Conservation (phyloP, 2,888 invertebrate species). For the Polydrusus tereticollis region DNA sequence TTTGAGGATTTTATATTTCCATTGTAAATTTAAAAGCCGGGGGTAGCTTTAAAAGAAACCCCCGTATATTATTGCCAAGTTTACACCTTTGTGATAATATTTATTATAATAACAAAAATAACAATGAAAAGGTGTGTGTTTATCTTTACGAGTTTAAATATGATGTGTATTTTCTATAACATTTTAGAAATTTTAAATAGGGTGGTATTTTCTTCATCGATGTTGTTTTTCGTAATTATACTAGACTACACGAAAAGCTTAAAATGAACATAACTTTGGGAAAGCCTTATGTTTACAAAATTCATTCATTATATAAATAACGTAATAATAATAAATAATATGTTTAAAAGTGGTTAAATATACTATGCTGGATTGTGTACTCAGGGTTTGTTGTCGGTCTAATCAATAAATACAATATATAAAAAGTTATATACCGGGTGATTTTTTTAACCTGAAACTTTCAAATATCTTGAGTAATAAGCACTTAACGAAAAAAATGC, state of each 20-base stretch:
- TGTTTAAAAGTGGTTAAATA: too few species aligned
- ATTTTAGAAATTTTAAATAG: slow-evolving; percentile 9
- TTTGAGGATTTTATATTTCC: not conserved
- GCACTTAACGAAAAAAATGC: too few species aligned
- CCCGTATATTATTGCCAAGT: slow-evolving; percentile 53
- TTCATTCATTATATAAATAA: too few species aligned
- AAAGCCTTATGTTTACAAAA: not conserved
- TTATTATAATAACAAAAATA: slow-evolving; percentile 48
- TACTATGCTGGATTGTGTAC: too few species aligned
- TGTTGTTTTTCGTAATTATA: slow-evolving; percentile 21
- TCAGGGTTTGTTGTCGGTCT: too few species aligned
- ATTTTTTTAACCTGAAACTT: too few species aligned
- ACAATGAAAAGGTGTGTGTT: slow-evolving; percentile 49
- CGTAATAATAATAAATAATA: too few species aligned
- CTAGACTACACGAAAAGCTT: slow-evolving; percentile 14
- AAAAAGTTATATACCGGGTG: too few species aligned
- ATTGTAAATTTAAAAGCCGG: not conserved
- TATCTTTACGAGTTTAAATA: not conserved
- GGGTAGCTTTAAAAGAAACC: not conserved
- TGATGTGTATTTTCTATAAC: slow-evolving; percentile 23
- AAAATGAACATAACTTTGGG: not conserved
- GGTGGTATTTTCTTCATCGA: slow-evolving; percentile 28
- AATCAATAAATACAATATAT: too few species aligned
- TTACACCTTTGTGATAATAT: slow-evolving; percentile 57
- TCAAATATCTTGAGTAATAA: too few species aligned